Percentiles rank a stretch among this genome's conserved stretches.
phyloP scores from a whole-genome alignment of 2,888 invertebrate species.

The Diogma glabrata region DNA sequence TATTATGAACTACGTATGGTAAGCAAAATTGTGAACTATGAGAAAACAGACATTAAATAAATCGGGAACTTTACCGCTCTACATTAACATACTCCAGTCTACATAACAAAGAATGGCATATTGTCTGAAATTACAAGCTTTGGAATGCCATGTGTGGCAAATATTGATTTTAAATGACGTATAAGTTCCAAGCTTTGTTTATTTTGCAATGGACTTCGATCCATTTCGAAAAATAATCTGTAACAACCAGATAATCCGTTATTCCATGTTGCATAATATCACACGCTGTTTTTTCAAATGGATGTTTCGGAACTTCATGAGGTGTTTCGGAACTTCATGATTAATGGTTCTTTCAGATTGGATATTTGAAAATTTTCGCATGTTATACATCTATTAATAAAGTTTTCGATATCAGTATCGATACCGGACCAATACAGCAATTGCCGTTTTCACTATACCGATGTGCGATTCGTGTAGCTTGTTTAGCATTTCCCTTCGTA shows the following conservation, averaged over 20 bases:
- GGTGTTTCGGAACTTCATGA: no score
- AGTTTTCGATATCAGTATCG: slow-evolving; percentile 6
- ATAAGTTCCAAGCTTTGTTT: slow-evolving; percentile 11
- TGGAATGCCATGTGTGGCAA: slow-evolving; percentile 13
- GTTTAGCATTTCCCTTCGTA: not conserved
- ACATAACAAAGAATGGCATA: slow-evolving; percentile 8
- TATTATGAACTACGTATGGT: no score
- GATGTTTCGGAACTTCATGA: no score
- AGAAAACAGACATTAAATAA: no score
- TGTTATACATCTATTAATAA: slow-evolving; percentile 3
- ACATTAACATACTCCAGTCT: no score
- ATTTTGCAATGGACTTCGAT: slow-evolving; percentile 12
- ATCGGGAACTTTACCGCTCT: no score
- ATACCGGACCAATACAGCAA: slow-evolving; percentile 1
- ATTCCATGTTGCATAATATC: no score
- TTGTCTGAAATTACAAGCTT: slow-evolving; percentile 6
- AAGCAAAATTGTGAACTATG: no score
- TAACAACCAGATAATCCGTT: no score
- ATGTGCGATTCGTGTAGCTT: not conserved
- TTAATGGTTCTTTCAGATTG: no score
- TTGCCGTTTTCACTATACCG: slow-evolving; percentile 4
- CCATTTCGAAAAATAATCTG: slow-evolving; percentile 14
- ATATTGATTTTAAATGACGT: slow-evolving; percentile 13
- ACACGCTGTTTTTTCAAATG: no score
- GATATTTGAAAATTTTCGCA: slow-evolving; percentile 5